Conservation (phyloP, 1,140 invertebrate genomes). For the Musca vetustissima region DNA sequence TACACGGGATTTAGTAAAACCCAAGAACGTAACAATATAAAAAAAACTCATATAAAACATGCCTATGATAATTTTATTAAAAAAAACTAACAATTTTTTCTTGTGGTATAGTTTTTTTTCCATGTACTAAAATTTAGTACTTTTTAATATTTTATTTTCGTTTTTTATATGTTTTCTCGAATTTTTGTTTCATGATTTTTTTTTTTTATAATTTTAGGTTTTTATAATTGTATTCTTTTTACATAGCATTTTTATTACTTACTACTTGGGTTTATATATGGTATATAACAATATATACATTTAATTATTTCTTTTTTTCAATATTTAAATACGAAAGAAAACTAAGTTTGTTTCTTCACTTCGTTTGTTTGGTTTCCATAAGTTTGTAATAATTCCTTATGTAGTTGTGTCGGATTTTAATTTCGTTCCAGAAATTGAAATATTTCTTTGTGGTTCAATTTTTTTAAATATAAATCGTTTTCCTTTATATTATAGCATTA, state of each 20-base stretch:
- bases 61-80: no score
- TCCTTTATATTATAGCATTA: background rate
- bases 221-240: no score
- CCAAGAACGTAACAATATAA: no score
- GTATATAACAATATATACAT: slow-evolving; percentile 22
- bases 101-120: background rate
- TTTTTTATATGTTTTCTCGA: background rate
- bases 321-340: slow-evolving; percentile 14
- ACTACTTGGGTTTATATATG: background rate
- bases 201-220: slow-evolving; percentile 1
- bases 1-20: no score
- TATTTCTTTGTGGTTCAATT: background rate
- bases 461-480: background rate
- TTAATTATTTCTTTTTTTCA: background rate
- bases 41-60: no score
- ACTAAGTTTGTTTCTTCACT: background rate
- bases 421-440: no score
- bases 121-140: slow-evolving; percentile 18
- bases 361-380: no score
- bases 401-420: no score
- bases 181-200: background rate
- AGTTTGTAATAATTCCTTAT: background rate
- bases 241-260: slow-evolving; percentile 19
- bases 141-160: background rate
- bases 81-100: no score